A percentile compares a stretch with the other conserved stretches of the same genome.
These are phyloP conservation scores for Caenorhabditis plicata DNA, from an alignment of 2,888 invertebrate species.

Conservation along the genomic window DNA sequence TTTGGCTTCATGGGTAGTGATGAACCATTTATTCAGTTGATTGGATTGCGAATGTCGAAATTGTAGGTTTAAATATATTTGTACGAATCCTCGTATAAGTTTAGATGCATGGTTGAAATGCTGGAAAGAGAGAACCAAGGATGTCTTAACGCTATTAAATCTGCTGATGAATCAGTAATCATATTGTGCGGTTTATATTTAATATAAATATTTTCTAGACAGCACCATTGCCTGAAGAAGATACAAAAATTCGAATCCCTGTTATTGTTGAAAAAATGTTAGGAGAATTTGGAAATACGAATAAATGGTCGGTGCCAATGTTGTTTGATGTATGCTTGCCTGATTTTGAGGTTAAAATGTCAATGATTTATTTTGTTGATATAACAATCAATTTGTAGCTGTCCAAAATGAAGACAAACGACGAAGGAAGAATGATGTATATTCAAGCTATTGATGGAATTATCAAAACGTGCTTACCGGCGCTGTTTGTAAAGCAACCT, in stretches of 20 bases:
- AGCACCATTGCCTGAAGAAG: background rate
- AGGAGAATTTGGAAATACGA: background rate
- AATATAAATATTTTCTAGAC: no score
- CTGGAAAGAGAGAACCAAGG: slow-evolving; percentile 17
- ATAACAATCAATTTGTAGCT: background rate
- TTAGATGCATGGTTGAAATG: slow-evolving; percentile 20
- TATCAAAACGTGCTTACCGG: background rate
- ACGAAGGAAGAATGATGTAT: slow-evolving; percentile 1
- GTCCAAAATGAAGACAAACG: no score
- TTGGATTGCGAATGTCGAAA: slow-evolving; percentile 13
- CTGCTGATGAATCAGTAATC: background rate
- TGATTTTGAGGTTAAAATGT: background rate
- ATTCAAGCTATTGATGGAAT: background rate
- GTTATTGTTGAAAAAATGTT: background rate
- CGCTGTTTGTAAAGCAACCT: slow-evolving; percentile 1
- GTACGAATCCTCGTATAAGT: background rate
- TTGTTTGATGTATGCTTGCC: slow-evolving; percentile 3
- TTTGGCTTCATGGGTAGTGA: slow-evolving; percentile 7
- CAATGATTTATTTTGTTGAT: background rate
- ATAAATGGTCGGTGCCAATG: background rate
- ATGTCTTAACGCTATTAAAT: background rate
- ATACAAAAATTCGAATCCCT: slow-evolving; percentile 8
- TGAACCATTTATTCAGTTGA: slow-evolving; percentile 16
- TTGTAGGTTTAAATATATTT: slow-evolving; percentile 11
- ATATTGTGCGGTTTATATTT: no score